These are phyloP conservation scores for Forbesichthys agassizii DNA, from an alignment of 2,113 vertebrate genomes.

Conservation along the genomic window DNA sequence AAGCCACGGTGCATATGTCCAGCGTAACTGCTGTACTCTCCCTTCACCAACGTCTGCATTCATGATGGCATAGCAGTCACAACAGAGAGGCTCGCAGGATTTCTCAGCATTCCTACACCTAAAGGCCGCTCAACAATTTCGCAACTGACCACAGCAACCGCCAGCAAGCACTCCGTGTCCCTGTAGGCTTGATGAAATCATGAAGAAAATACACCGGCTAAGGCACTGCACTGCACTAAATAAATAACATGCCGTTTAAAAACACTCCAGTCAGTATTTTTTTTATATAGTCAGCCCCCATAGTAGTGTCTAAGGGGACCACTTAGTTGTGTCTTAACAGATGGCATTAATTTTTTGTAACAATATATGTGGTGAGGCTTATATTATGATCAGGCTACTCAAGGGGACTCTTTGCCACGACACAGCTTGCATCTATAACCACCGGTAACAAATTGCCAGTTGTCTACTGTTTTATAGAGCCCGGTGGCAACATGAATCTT, in stretches of 20 bases:
- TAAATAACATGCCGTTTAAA: too few relatives aligned
- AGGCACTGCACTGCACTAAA: too few relatives aligned
- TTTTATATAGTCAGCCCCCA: too few relatives aligned
- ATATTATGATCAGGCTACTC: not conserved
- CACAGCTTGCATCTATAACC: not conserved
- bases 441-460: not conserved
- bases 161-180: too few relatives aligned
- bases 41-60: not conserved
- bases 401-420: not conserved
- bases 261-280: too few relatives aligned
- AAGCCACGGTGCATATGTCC: too few relatives aligned
- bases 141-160: too few relatives aligned
- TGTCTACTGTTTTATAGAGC: not conserved
- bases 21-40: not conserved
- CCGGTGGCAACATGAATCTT: not conserved
- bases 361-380: not conserved
- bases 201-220: too few relatives aligned
- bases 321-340: too few relatives aligned
- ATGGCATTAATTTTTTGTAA: not conserved
- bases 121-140: not conserved
- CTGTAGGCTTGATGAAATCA: too few relatives aligned
- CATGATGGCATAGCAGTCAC: not conserved
- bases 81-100: not conserved
- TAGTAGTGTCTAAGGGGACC: too few relatives aligned
- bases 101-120: not conserved